Base-by-base conservation (phyloP, 1,140 invertebrate genomes). In the Calephelis nemesis region DNA sequence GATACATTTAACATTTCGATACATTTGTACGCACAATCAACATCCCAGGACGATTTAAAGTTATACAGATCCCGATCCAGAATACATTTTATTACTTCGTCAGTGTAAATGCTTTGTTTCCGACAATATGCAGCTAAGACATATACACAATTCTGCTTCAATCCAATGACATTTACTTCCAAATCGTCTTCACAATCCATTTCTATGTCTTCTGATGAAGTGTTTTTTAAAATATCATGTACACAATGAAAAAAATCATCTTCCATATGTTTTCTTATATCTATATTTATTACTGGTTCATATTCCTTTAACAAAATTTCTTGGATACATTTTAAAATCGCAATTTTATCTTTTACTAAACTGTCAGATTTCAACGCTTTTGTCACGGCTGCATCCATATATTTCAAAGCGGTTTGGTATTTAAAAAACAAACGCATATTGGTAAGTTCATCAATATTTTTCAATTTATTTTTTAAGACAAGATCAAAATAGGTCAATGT, bases 81-180 rank as follows among this genome's bases (percentile, higher is more conserved):
- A 70, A 91, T 79, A 42, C 82, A 75, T 40, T 85, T 81, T 0
- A 85, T 67, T 48, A 91, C 48, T 62, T 90, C 87, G 13, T 82
- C 77, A 10, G 81, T 79, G 62, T 82, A 84, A 47, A 73, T 69
- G 39, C 65, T 69, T 1, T 54, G 48, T 40, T 76, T 75, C 42
- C 77, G 78, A 72, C 88, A 91, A 63, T 85, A 90, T 4, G 83
- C 79, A 10, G 85, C 82, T 5, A 91, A 68, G 1, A 85, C 60
- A 62, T 77, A 76, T 1, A 88, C 73, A 42, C 82, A 84, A 40
- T 85, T 81, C 45, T 82, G 76, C 73, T 80, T 85, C 13, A 89
- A 71, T 30, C 76, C 75, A 13, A 72, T 72, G 6, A 66, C 39
- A 68, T 73, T 78, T 10, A 77, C 73, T 58, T 88, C 85, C 4